Evolutionary conservation across 2,888 invertebrate genomes (phyloP).

Genomic region (Malacosoma neustria): DNA sequence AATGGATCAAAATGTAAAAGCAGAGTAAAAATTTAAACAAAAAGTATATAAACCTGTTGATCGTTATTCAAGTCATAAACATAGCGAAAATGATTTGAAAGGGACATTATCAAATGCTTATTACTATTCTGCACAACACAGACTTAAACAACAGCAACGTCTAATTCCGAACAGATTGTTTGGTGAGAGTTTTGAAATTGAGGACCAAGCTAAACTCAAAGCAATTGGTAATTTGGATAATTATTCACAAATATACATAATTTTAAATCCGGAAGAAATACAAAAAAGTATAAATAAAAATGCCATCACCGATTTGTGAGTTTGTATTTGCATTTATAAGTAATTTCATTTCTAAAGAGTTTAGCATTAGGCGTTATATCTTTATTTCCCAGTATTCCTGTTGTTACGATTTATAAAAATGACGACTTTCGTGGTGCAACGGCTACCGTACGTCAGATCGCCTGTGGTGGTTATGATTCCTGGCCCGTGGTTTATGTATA

Average conservation of each 20-base stretch:
- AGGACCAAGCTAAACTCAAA: slow-evolving; percentile 7
- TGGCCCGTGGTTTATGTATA: too few relatives aligned
- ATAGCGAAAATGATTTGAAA: neutral
- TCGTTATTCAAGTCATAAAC: neutral
- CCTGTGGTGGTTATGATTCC: too few relatives aligned
- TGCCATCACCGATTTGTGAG: slow-evolving; percentile 38
- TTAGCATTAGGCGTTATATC: too few relatives aligned
- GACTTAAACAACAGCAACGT: slow-evolving; percentile 1
- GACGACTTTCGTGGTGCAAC: too few relatives aligned
- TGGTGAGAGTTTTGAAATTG: slow-evolving; percentile 1
- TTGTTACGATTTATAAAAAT: too few relatives aligned
- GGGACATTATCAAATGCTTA: neutral
- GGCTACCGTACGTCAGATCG: too few relatives aligned
- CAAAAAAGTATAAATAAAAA: slow-evolving; percentile 23
- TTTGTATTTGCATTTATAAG: slow-evolving; percentile 16
- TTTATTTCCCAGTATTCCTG: too few relatives aligned
- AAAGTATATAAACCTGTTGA: neutral
- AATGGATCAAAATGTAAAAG: slow-evolving; percentile 15
- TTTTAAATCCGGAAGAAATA: slow-evolving; percentile 34
- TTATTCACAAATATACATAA: slow-evolving; percentile 40
- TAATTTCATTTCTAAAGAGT: too few relatives aligned
- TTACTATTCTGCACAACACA: neutral
- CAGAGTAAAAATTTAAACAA: slow-evolving; percentile 3
- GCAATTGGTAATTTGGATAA: slow-evolving; percentile 14
- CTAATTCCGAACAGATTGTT: slow-evolving; percentile 11